phyloP scores from a whole-genome alignment of 2,113 vertebrate genomes.

The Loxodonta africana region DNA sequence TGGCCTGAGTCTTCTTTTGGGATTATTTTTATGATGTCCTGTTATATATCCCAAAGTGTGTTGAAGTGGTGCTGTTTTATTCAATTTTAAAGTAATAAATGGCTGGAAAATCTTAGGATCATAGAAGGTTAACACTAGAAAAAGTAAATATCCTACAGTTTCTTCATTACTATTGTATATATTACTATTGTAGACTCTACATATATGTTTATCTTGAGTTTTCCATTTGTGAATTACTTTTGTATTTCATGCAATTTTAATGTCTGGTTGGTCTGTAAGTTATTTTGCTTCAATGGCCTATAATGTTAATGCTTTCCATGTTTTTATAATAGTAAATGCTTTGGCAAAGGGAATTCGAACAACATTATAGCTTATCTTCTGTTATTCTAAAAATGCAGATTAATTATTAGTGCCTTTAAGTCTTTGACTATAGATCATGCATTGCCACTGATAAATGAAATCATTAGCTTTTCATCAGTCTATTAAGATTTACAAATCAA shows the following conservation, averaged over 20 bases:
- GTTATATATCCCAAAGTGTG: slow-evolving; percentile 25
- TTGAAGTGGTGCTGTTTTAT: slow-evolving; percentile 59
- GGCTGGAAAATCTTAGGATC: slow-evolving; percentile 48
- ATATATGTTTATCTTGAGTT: neutral
- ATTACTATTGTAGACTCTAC: slow-evolving; percentile 5
- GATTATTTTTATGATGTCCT: slow-evolving; percentile 64
- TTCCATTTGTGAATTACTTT: slow-evolving; percentile 65
- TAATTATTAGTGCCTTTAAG: neutral
- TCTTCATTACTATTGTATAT: slow-evolving; percentile 12
- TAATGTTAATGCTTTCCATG: slow-evolving; percentile 7
- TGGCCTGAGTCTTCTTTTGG: slow-evolving; percentile 61
- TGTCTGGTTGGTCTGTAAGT: neutral
- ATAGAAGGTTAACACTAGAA: slow-evolving; percentile 48
- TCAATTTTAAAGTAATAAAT: slow-evolving; percentile 63
- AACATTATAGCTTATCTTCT: neutral
- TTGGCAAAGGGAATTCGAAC: slow-evolving; percentile 35
- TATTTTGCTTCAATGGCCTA: slow-evolving; percentile 42
- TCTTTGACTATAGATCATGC: neutral
- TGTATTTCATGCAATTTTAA: slow-evolving; percentile 43
- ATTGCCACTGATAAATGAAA: slow-evolving; percentile 45
- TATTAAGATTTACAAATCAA: slow-evolving; percentile 49
- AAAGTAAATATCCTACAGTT: slow-evolving; percentile 9
- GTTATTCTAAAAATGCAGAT: slow-evolving; percentile 56
- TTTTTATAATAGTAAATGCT: slow-evolving; percentile 44
- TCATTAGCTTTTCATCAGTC: slow-evolving; percentile 27